phyloP scores from a whole-genome alignment of 2,888 invertebrate species.

The Cartodere bifasciata region DNA sequence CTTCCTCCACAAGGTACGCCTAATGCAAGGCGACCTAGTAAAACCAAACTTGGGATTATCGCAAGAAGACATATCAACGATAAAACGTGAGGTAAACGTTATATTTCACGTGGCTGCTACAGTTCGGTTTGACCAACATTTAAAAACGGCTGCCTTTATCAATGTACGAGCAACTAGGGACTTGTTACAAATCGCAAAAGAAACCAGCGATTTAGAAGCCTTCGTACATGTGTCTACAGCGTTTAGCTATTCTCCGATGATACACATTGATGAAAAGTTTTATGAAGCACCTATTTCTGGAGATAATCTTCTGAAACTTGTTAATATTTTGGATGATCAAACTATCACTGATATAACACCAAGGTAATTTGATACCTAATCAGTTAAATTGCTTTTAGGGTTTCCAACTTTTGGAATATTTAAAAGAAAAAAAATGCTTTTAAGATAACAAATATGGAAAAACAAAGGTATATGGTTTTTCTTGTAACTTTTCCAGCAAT shows the following conservation, averaged over 20 bases:
- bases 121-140: slow-evolving; percentile 10
- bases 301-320: slow-evolving; percentile 30
- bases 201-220: slow-evolving; percentile 17
- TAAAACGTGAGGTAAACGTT: slow-evolving; percentile 36
- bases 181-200: slow-evolving; percentile 7
- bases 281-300: slow-evolving; percentile 25
- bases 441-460: too few relatives aligned
- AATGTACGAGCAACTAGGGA: slow-evolving; percentile 9
- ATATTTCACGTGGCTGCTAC: slow-evolving; percentile 12
- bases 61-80: slow-evolving; percentile 39
- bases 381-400: too few relatives aligned
- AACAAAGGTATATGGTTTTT: too few relatives aligned
- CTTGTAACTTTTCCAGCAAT: too few relatives aligned
- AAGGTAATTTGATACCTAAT: too few relatives aligned
- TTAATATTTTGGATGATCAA: slow-evolving; percentile 29
- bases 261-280: slow-evolving; percentile 22
- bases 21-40: slow-evolving; percentile 45
- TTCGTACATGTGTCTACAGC: slow-evolving; percentile 24
- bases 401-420: too few relatives aligned
- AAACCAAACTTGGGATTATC: slow-evolving; percentile 46
- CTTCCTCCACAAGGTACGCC: slow-evolving; percentile 46
- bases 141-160: slow-evolving; percentile 8
- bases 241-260: slow-evolving; percentile 20
- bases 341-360: slow-evolving; percentile 24
- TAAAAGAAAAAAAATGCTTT: too few relatives aligned